These are phyloP conservation scores for Leistus spinibarbis DNA, from an alignment of 2,888 invertebrate species.

Conservation along the genomic window DNA sequence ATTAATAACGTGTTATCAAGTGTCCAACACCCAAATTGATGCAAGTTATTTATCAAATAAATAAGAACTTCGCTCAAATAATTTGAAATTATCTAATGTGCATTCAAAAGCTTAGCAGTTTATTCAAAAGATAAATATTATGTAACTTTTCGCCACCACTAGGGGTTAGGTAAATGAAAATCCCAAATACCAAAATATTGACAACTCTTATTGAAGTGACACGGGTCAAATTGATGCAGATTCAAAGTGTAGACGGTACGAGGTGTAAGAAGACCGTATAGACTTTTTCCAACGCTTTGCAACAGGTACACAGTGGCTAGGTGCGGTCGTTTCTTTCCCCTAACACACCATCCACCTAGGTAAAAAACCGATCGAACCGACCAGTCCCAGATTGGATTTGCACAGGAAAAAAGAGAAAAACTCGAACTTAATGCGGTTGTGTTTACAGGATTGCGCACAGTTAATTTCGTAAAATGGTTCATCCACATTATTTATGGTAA, in stretches of 20 bases:
- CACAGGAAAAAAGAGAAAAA: constrained; percentile 17
- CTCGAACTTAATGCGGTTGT: constrained; percentile 24
- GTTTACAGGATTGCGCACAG: constrained; percentile 38
- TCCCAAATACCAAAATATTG: no score
- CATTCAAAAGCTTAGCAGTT: no score
- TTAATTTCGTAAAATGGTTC: constrained; percentile 33
- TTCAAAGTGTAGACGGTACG: no score
- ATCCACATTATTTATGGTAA: constrained; percentile 32
- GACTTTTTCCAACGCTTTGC: not conserved
- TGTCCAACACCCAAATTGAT: no score
- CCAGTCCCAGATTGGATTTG: constrained; percentile 31
- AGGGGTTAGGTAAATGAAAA: no score
- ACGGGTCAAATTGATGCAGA: not conserved
- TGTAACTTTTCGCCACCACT: no score
- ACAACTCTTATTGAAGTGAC: no score
- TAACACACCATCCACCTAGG: constrained; percentile 14
- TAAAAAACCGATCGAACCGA: constrained; percentile 31
- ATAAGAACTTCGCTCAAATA: no score
- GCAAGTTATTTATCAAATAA: no score
- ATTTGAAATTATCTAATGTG: no score
- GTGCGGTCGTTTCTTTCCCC: not conserved
- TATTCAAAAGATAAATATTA: no score
- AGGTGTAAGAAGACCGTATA: not conserved
- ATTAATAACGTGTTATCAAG: no score
- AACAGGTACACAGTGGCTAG: constrained; percentile 1